Evolutionary conservation across 2,888 invertebrate genomes (phyloP).

Genomic region (Limenitis camilla): DNA sequence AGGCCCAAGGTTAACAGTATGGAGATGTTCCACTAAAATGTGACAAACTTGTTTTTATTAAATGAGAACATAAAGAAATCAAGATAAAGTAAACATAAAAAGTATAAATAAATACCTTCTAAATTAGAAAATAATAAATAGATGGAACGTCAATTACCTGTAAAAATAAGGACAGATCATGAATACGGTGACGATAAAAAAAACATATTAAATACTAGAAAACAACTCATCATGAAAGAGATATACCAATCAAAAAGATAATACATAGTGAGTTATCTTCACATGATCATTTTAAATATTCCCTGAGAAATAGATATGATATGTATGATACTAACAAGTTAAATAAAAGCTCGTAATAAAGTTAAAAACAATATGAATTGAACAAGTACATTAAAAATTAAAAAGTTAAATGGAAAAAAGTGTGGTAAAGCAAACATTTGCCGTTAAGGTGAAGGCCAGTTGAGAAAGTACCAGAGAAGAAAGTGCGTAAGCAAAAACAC

Average conservation of each 20-base stretch:
- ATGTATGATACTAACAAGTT: too few species aligned
- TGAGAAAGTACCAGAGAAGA: constrained; percentile 65
- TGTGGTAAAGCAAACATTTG: constrained; percentile 19
- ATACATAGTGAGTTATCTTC: too few species aligned
- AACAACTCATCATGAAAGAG: not conserved
- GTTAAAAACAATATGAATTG: not conserved
- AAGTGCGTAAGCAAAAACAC: constrained; percentile 64
- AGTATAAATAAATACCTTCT: too few species aligned
- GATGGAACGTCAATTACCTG: constrained; percentile 7
- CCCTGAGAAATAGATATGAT: too few species aligned
- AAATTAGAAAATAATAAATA: not conserved
- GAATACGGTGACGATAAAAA: not conserved
- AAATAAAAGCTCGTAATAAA: not conserved
- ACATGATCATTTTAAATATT: too few species aligned
- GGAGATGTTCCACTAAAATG: constrained; percentile 7
- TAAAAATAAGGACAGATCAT: not conserved
- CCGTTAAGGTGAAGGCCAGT: constrained; percentile 21
- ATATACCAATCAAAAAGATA: too few species aligned
- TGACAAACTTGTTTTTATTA: too few species aligned
- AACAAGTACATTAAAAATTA: not conserved
- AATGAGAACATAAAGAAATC: too few species aligned
- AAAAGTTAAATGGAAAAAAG: not conserved
- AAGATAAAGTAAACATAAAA: too few species aligned
- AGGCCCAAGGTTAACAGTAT: constrained; percentile 25
- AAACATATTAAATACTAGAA: not conserved